Percentiles rank a stretch among this genome's conserved stretches.
phyloP scores from a whole-genome alignment of 2,797 vertebrate species.

The Phaenicophaeus curvirostris region DNA sequence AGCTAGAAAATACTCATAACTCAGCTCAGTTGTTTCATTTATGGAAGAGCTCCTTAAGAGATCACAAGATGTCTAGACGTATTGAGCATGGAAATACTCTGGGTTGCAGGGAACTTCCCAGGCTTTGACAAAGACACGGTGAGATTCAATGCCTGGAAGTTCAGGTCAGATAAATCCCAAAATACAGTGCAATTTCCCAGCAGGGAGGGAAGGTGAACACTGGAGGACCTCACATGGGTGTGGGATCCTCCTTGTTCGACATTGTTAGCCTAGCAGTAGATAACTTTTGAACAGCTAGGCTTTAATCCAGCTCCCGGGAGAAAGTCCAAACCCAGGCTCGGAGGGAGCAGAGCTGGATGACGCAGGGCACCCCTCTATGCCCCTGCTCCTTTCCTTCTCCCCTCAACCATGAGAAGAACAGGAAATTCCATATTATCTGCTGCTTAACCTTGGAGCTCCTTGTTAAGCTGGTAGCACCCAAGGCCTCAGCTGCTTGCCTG shows the following conservation, averaged over 20 bases:
- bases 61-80: not conserved
- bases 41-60: not conserved
- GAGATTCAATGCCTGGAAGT: slow-evolving; percentile 52
- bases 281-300: not conserved
- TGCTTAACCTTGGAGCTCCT: not conserved
- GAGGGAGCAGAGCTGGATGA: not conserved
- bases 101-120: not conserved
- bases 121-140: not conserved
- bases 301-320: not conserved
- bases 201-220: not conserved
- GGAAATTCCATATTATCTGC: slow-evolving; percentile 13
- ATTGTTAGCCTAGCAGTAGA: not conserved
- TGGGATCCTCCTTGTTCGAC: not conserved
- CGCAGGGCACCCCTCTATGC: accelerated
- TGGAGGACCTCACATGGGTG: not conserved
- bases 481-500: not conserved
- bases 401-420: not conserved
- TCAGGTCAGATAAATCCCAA: slow-evolving; percentile 48
- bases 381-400: not conserved
- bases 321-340: not conserved
- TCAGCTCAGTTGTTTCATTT: not conserved
- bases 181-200: not conserved
- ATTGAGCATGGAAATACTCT: not conserved
- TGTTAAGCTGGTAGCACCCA: not conserved
- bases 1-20: not conserved